Evolutionary conservation across 1,140 invertebrate genomes (phyloP), one percentile per base, ranked within the genome.

Genomic region (Bombus soroeensis): DNA sequence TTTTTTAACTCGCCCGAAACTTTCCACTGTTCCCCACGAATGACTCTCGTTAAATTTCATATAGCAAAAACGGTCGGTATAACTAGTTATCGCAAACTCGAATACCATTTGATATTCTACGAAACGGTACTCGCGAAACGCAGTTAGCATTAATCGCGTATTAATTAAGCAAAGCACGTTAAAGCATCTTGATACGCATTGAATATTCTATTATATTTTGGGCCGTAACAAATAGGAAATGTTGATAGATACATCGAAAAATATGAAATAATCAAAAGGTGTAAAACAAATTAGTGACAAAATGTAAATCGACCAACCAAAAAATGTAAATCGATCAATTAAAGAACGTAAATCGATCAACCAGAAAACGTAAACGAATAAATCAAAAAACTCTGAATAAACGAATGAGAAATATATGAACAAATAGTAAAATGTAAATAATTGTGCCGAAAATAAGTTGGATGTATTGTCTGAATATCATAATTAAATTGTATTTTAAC

Each of bases 121-220:
- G 28, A n/a, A 32, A 66, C 39, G n/a, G 5, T 5, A 75, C 5
- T 32, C 39, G 10, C n/a, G 18, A 66, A 39, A 25, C 39, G 22
- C 15, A 12, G 22, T 12, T 34, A 5, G 41, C 64, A 53, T 80
- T 71, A 71, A 80, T 80, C 32, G 25, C 9, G 28, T 3, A 6
- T 25, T 53, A 70, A 80, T 80, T 43, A 37, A 37, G 32, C 77
- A 9, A 37, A 47, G 32, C 41, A 32, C 39, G 62, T 70, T 80
- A 39, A 47, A 80, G 25, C 64, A 25, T 28, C 12, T 10, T 2
- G 9, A n/a, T 13, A 15, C 37, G 25, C 37, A 22, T 1, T 8
- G 12, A 28, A 41, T 12, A 25, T 41, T 10, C 0, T 1, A 10
- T 53, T 53, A 53, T n/a, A 32, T 32, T n/a, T 32, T 15, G 15